Base-by-base conservation (phyloP, 2,797 vertebrate genomes). In the Catostomus latipinnis region DNA sequence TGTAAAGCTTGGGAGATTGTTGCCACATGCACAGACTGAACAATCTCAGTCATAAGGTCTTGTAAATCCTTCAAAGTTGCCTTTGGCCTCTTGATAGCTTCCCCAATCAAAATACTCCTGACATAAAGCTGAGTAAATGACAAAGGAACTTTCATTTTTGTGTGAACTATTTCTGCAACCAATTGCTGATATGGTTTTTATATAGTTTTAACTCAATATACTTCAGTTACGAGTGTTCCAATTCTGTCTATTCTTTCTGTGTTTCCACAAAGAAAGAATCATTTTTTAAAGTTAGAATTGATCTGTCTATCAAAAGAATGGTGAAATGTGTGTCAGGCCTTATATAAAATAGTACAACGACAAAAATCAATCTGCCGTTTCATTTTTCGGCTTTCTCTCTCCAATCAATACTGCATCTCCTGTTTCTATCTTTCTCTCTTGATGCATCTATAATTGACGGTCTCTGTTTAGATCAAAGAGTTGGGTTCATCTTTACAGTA, bases 391-490 rank as follows among this genome's bases (percentile, higher is more conserved):
- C 48, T 22, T 45, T 62, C 10, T 50, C 1, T 9, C 18, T 53
- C 7, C 13, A 58, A 49, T 81, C 75, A 70, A 60, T 83, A 58
- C 60, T 63, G 50, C 53, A 45, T 57, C 48, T 49, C 1, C 11
- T 57, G 14, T 56, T 67, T 74, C 57, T 13, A 11, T 62, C 43
- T 13, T 13, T 76, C 6, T 48, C 11, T 12, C 6, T 73, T 4
- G 56, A n/a, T 78, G 7, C 56, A 10, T 72, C 7, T 11, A 10
- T 81, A 16, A 65, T 14, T 75, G 62, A 81, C 34, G 74, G 49
- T 12, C 6, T 57, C 48, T 86, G 54, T 67, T 4, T 74, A 99
- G 98, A 93, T 98, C 88, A 94, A 91, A 85, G 87, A 93, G 6
- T 86, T 91, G 74, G 87, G 98, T 87, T 94, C 95, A 68, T 80